Conservation (phyloP, 2,888 invertebrate species). For the Ditylenchus weischeri region DNA sequence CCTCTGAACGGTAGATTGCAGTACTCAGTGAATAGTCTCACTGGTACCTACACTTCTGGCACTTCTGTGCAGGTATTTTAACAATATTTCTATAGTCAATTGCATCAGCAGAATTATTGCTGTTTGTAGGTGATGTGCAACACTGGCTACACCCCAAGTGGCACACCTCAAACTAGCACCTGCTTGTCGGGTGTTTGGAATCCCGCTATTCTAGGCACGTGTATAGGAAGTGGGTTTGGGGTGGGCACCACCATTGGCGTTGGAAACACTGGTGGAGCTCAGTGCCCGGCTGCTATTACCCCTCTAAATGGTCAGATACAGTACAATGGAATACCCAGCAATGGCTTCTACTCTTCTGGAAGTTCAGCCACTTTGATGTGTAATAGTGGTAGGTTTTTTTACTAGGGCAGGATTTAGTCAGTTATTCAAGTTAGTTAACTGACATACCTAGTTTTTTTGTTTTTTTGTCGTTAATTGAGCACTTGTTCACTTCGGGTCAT, state of each 20-base stretch:
- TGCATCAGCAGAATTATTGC: background rate
- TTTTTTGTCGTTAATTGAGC: no score
- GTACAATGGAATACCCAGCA: constrained; percentile 16
- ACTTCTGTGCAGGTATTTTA: constrained; percentile 13
- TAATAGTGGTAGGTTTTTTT: constrained; percentile 4
- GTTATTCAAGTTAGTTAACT: no score
- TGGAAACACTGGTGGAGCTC: background rate
- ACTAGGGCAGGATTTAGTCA: background rate
- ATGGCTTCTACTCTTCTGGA: constrained; percentile 5
- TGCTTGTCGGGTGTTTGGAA: constrained; percentile 27
- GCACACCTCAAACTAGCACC: constrained; percentile 15
- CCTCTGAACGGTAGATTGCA: constrained; percentile 16
- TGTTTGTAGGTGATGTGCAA: background rate
- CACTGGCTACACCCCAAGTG: background rate
- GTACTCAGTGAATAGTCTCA: constrained; percentile 14
- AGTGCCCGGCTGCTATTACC: background rate
- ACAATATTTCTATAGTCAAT: background rate
- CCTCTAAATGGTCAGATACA: constrained; percentile 26
- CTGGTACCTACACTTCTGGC: constrained; percentile 20
- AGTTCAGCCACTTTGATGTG: constrained; percentile 14
- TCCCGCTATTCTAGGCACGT: constrained; percentile 26
- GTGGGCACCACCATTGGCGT: background rate
- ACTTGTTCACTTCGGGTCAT: no score
- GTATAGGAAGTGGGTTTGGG: constrained; percentile 1
- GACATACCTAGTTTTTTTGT: no score